Evolutionary conservation across 2,888 invertebrate genomes (phyloP), one percentile per base, ranked within the genome.

Genomic region (Eutolmus rufibarbis): DNA sequence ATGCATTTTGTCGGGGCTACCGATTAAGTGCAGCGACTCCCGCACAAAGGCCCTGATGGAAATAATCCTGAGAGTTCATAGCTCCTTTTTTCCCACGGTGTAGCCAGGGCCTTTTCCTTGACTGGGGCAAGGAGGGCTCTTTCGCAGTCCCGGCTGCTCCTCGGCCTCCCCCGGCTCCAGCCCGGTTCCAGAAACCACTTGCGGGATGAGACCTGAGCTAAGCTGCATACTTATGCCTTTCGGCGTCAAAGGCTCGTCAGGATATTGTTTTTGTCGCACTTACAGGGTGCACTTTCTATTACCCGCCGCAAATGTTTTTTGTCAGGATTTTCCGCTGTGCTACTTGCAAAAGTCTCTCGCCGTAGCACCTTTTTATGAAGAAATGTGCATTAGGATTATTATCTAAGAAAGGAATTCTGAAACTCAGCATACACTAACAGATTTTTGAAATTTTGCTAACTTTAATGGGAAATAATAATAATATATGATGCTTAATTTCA

Each of bases 11-110:
- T 74, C 28, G 82, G 74, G 76, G 87, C 82, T 74, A 87, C 82
- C 56, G 74, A 82, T 87, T 87, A 87, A 87, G 87, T 87, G 87
- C 81, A 87, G 81, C 81, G 87, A 87, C 87, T 87, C 57, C 66
- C 12, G 28, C 16, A 51, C 66, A 86, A 87, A 66, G 34, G 51
- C 74, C 34, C 74, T 51, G 51, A 51, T 51, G 87, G 43, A 87
- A 87, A 87, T 82, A 74, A 87, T 82, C 31, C 85, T 46, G 40
- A 56, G 56, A 78, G 86, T 86, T 86, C 86, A 79, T 57, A 86
- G 86, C 86, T 86, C 57, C 28, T 51, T 86, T 46, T 46, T 46
- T 78, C 19, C 40, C 46, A 85, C 28, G 43, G 46, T 76, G 28
- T 9, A 66, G 78, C 78, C 8, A 40, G 78, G 28, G 43, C 37